Conservation (phyloP, 2,888 invertebrate genomes). For the Phlogophora meticulosa region DNA sequence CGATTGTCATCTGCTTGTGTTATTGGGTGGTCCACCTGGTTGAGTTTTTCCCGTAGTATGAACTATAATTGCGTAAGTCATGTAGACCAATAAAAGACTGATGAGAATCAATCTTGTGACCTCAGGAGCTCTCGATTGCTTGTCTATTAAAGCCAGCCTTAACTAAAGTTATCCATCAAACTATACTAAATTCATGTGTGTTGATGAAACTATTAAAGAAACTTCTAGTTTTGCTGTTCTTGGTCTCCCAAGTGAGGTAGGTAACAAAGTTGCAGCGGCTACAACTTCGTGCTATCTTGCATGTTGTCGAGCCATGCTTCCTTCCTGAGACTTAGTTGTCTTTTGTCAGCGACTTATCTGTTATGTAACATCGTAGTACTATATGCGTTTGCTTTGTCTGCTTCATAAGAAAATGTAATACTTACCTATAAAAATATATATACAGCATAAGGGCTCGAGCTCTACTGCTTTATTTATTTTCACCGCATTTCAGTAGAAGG, state of each 20-base stretch:
- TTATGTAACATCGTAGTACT: conserved; percentile 23
- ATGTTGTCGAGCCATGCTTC: conserved; percentile 34
- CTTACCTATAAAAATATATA: no score
- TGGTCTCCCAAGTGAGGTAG: conserved; percentile 7
- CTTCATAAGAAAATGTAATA: neutral
- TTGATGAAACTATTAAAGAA: conserved; percentile 26
- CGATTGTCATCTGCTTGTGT: conserved; percentile 1
- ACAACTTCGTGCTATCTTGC: conserved; percentile 48
- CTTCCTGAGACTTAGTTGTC: conserved; percentile 43
- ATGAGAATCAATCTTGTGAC: neutral
- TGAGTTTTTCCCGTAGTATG: no score
- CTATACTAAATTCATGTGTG: conserved; percentile 14
- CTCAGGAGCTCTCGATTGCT: conserved; percentile 7
- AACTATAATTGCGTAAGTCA: neutral
- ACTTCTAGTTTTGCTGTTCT: conserved; percentile 17
- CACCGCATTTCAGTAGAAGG: neutral
- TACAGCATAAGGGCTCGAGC: neutral
- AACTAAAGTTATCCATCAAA: conserved; percentile 16
- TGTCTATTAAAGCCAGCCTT: neutral
- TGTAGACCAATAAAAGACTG: neutral
- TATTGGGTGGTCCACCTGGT: neutral
- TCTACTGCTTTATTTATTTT: conserved; percentile 1
- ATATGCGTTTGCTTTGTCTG: conserved; percentile 21
- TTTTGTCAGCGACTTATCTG: conserved; percentile 43
- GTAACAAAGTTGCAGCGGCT: conserved; percentile 61